These are phyloP conservation scores for Strigops habroptila DNA, from an alignment of 2,113 vertebrate genomes.

Conservation along the genomic window DNA sequence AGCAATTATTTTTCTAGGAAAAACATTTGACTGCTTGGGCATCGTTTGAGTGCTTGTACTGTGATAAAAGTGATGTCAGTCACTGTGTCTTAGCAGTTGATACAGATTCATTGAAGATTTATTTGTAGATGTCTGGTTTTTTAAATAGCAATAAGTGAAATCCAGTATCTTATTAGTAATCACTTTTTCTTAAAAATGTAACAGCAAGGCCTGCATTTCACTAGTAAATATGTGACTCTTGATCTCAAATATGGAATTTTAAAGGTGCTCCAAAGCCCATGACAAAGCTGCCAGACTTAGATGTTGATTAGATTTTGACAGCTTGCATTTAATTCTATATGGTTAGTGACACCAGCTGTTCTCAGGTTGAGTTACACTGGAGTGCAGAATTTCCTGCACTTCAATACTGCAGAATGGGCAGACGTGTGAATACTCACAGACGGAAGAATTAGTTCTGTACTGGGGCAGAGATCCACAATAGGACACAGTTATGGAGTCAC, in stretches of 20 bases:
- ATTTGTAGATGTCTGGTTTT: not conserved
- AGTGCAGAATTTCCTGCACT: not conserved
- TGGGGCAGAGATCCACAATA: not conserved
- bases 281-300: not conserved
- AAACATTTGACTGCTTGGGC: not conserved
- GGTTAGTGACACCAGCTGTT: not conserved
- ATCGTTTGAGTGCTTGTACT: not conserved
- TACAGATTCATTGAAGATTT: not conserved
- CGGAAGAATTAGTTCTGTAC: not conserved
- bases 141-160: not conserved
- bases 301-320: not conserved
- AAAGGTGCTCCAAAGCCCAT: not conserved
- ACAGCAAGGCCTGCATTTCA: not conserved
- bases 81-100: not conserved
- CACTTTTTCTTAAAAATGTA: not conserved
- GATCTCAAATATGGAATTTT: not conserved
- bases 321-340: not conserved
- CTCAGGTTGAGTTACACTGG: not conserved
- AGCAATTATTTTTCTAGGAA: not conserved
- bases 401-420: not conserved
- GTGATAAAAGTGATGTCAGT: not conserved
- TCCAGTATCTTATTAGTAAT: not conserved
- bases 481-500: not conserved
- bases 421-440: not conserved
- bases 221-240: not conserved